A percentile compares a stretch with the other conserved stretches of the same genome.
These are phyloP conservation scores for Podocnemis expansa DNA, from an alignment of 2,113 vertebrate species.

Conservation along the genomic window DNA sequence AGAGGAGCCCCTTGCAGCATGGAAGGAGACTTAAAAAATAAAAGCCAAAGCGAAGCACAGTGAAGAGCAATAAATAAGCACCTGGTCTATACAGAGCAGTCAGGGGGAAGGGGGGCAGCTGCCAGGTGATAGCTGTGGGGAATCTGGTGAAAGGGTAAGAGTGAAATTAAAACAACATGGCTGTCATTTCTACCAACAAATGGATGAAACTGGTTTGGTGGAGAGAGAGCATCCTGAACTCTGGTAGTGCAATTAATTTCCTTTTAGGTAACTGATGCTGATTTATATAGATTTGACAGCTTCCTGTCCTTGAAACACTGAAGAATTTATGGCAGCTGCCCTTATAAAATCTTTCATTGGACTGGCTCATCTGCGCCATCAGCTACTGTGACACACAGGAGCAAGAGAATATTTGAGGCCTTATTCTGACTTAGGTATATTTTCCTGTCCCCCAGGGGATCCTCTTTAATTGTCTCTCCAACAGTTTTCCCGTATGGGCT, in stretches of 20 bases:
- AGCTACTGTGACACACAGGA: background rate
- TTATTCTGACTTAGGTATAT: background rate
- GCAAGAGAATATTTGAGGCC: background rate
- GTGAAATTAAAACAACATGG: no score
- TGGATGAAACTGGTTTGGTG: background rate
- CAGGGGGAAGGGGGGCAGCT: background rate
- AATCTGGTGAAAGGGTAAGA: background rate
- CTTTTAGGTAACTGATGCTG: background rate
- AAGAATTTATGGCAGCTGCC: background rate
- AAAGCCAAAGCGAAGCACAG: background rate
- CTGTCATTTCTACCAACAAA: background rate
- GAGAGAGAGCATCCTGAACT: background rate
- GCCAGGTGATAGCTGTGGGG: background rate
- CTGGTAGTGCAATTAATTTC: background rate
- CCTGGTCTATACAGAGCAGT: background rate
- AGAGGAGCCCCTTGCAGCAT: background rate
- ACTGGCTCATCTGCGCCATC: background rate
- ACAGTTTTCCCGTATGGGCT: no score
- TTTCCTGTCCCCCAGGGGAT: background rate
- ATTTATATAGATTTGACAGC: background rate
- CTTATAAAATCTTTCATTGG: background rate
- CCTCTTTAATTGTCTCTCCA: background rate
- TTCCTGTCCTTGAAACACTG: background rate
- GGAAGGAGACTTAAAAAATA: rapidly evolving
- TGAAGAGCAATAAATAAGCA: background rate